Percentiles rank a stretch among this genome's conserved stretches.
Conservation (phyloP, 1,140 invertebrate species). For the Neodiprion pinetum region DNA sequence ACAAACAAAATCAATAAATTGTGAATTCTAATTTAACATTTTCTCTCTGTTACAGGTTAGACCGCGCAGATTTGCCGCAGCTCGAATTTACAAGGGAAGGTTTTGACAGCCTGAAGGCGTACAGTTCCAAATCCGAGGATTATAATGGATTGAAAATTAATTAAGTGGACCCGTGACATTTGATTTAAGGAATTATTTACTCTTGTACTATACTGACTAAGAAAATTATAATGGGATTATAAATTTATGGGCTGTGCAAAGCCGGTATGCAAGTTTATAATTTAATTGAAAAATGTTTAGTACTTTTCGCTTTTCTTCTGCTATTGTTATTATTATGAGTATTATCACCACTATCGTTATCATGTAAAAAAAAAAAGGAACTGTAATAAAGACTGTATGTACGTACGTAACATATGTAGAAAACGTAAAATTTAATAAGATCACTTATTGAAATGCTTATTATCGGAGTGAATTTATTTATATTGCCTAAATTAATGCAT, state of each 20-base stretch:
- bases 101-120: neutral
- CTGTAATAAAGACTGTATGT: slow-evolving; percentile 5
- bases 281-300: neutral
- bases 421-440: too few species aligned
- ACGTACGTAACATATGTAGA: neutral
- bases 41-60: neutral
- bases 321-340: too few species aligned
- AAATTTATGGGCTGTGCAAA: neutral
- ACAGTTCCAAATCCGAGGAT: neutral
- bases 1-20: neutral
- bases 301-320: neutral
- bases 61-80: neutral
- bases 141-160: neutral
- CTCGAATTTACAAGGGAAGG: neutral
- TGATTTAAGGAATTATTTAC: neutral
- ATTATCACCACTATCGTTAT: too few species aligned
- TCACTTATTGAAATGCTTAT: too few species aligned
- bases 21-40: neutral
- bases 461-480: too few species aligned
- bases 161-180: neutral
- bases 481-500: too few species aligned
- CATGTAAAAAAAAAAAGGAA: neutral
- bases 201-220: neutral
- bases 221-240: neutral
- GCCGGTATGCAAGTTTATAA: neutral